Evolutionary conservation across 1,140 invertebrate species (phyloP).

Genomic region (Achroia grisella): DNA sequence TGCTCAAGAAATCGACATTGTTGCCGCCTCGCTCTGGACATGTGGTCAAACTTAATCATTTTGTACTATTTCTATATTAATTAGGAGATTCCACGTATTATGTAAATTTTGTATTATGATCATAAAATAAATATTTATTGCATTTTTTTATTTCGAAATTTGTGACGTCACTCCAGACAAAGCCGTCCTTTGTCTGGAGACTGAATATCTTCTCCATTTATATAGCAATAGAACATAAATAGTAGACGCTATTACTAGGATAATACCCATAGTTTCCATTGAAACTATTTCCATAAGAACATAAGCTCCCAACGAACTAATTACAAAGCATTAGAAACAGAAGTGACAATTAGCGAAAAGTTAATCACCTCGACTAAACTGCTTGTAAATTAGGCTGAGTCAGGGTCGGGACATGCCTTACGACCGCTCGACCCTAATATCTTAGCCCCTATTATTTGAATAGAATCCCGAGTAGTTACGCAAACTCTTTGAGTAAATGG

Average conservation of each 20-base stretch:
- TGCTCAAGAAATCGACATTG: background rate
- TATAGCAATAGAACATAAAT: no score
- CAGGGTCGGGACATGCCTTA: background rate
- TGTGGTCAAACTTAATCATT: constrained; percentile 4
- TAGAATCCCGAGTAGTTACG: constrained; percentile 11
- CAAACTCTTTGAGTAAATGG: constrained; percentile 23
- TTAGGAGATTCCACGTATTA: constrained; percentile 8
- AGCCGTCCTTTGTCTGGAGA: no score
- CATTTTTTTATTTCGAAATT: no score
- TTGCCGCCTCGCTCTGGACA: no score
- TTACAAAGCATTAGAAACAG: background rate
- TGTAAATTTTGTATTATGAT: constrained; percentile 17
- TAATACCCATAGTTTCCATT: no score
- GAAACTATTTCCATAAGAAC: no score
- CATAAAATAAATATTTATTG: constrained; percentile 9
- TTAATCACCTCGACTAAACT: background rate
- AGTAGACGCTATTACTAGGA: no score
- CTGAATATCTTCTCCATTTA: no score
- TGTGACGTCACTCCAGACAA: no score
- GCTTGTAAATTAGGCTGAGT: constrained; percentile 15
- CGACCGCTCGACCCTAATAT: constrained; percentile 18
- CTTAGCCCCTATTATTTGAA: constrained; percentile 26
- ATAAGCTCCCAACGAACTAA: no score
- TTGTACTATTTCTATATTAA: constrained; percentile 7
- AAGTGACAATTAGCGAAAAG: background rate